Evolutionary conservation across 37 sponge, comb jelly and placozoan species (phyloP), one percentile per base, ranked within the genome.

Genomic region (Chondrilla cf. caribensis): DNA sequence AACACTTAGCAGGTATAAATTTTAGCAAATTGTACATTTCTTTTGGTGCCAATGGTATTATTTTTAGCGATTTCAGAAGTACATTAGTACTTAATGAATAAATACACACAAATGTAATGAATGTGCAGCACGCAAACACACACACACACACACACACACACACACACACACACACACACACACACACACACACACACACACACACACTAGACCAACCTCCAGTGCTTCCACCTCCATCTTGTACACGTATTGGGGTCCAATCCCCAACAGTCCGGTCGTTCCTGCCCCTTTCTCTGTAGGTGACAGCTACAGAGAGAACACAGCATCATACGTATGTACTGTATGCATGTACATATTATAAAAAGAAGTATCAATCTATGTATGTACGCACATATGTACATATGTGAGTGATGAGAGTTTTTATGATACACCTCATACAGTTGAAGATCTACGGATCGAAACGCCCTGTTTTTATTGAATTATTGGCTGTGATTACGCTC

Each of bases 301-400:
- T 57, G 66, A 70, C 38, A 58, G 58, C 60, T 59, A 37, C 2
- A 80, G 37, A 21, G 37, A 19, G 25, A 78, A 47, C 7, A 36
- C 9, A 15, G 14, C 9, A 38, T 28, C 51, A 26, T 26, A 28
- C 64, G 29, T 33, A 67, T 37, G 77, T 39, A 51, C n/a, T 37
- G 77, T 39, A 51, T 38, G 77, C 5, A n/a, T 37, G 44, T 76
- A 21, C 54, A 54, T 55, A n/a, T 21, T 11, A 47, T 11, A 47
- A 6, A 14, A 11, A 47, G 9, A 14, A 11, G 80, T 54, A 54
- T 79, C n/a, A 6, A 54, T 55, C 58, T 79, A 58, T 79, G 80
- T 79, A 31, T 79, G 80, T 78, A 42, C 44, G 79, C 44, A 42
- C 43, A 42, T 78, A 33, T 75, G 77, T 75, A 33, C 36, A 33